These are phyloP conservation scores for Alfaro cultratus DNA, from an alignment of 2,797 vertebrate genomes.

Conservation along the genomic window DNA sequence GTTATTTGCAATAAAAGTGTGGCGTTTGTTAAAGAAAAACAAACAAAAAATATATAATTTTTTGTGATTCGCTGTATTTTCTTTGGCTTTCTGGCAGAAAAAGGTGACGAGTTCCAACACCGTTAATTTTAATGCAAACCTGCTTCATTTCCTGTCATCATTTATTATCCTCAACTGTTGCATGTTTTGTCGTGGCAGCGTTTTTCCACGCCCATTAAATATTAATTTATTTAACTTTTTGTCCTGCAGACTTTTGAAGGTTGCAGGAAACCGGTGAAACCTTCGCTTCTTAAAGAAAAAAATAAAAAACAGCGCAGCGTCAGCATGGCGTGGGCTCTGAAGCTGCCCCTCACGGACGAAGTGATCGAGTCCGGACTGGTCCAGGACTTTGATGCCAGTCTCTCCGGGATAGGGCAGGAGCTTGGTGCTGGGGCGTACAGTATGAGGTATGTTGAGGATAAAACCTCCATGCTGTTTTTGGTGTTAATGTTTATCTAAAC, in stretches of 20 bases:
- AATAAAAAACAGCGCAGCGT: neutral
- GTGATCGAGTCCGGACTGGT: constrained; percentile 97
- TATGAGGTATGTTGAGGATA: constrained; percentile 88
- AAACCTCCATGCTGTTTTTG: neutral
- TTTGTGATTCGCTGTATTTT: neutral
- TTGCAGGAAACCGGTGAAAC: constrained; percentile 31
- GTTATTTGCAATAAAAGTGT: neutral
- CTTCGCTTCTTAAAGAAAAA: constrained; percentile 19
- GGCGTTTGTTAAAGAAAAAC: neutral
- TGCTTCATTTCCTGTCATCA: neutral
- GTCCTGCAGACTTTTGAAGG: constrained; percentile 15
- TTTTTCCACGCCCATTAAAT: no score
- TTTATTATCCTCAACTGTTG: neutral
- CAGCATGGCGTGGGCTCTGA: constrained; percentile 95
- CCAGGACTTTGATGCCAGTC: constrained; percentile 97
- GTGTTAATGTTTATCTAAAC: neutral
- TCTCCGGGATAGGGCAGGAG: constrained; percentile 97
- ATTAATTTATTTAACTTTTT: neutral
- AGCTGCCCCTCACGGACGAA: constrained; percentile 94
- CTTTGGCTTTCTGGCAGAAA: neutral
- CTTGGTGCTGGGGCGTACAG: constrained; percentile 97
- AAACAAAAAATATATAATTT: neutral
- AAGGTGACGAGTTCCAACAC: neutral
- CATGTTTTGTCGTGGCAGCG: neutral
- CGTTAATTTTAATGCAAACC: neutral